phyloP scores from a whole-genome alignment of 2,113 vertebrate genomes.

The Pseudorhombus dupliciocellatus region DNA sequence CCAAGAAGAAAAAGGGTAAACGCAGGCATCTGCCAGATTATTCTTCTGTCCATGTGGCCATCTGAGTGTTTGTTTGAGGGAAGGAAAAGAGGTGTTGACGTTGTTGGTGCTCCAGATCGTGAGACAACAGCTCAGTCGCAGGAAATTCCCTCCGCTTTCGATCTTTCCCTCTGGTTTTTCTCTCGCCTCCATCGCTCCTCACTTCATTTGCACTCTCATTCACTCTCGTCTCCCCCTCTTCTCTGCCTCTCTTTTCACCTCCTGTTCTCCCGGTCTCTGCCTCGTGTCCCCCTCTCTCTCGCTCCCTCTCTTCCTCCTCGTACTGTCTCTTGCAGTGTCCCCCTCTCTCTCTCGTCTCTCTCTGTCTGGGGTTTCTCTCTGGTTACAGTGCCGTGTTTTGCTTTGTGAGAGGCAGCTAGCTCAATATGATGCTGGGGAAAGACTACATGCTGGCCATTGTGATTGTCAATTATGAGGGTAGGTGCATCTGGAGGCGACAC shows the following conservation, averaged over 20 bases:
- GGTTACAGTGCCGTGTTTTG: slow-evolving; percentile 54
- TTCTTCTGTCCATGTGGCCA: neutral
- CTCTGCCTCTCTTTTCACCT: slow-evolving; percentile 5
- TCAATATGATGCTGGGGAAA: slow-evolving; percentile 80
- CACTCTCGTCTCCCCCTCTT: slow-evolving; percentile 20
- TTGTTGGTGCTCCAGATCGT: slow-evolving; percentile 40
- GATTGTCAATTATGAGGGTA: slow-evolving; percentile 83
- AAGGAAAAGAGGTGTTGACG: slow-evolving; percentile 29
- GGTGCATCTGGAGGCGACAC: slow-evolving; percentile 59
- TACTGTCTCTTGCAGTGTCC: slow-evolving; percentile 18
- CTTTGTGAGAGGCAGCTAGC: slow-evolving; percentile 67
- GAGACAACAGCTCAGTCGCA: neutral
- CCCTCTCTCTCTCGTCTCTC: slow-evolving; percentile 12
- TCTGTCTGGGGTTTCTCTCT: slow-evolving; percentile 67
- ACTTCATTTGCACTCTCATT: slow-evolving; percentile 1
- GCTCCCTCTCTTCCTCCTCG: slow-evolving; percentile 3
- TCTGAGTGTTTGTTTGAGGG: slow-evolving; percentile 35
- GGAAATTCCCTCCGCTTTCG: slow-evolving; percentile 7
- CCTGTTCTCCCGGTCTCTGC: slow-evolving; percentile 28
- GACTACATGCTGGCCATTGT: slow-evolving; percentile 83
- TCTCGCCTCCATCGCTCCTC: neutral
- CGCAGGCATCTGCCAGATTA: slow-evolving; percentile 14
- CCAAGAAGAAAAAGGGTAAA: slow-evolving; percentile 37
- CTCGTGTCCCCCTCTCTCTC: slow-evolving; percentile 18
- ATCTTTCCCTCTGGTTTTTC: slow-evolving; percentile 9